Conservation (phyloP, 2,797 vertebrate genomes). For the Eurystomus glaucurus region DNA sequence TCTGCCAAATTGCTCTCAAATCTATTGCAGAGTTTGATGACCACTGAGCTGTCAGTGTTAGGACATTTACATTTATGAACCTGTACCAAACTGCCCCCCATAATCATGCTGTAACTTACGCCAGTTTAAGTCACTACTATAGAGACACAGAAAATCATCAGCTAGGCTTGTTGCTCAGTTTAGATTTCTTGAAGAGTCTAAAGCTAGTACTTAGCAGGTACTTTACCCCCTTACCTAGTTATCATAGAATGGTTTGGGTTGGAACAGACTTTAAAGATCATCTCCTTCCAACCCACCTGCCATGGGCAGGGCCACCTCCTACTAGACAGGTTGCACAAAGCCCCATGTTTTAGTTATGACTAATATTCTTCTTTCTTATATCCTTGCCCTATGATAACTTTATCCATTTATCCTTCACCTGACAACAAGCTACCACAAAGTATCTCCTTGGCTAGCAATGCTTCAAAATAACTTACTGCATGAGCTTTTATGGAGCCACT, state of each 20-base stretch:
- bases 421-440: background rate
- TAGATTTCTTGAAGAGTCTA: background rate
- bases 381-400: background rate
- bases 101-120: background rate
- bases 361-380: background rate
- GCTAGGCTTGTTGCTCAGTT: background rate
- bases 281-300: no score
- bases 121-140: background rate
- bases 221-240: background rate
- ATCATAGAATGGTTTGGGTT: no score
- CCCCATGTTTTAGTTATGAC: background rate
- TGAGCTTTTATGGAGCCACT: background rate
- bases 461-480: background rate
- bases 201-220: background rate
- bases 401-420: background rate
- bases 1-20: background rate
- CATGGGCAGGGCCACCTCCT: no score
- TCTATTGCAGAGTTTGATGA: background rate
- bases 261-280: no score
- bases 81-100: background rate
- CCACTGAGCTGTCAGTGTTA: accelerated
- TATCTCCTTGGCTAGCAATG: background rate
- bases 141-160: background rate
- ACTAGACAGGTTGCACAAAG: no score
- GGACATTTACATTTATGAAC: background rate